Evolutionary conservation across 2,888 invertebrate species (phyloP).

Genomic region (Netelia virgata): DNA sequence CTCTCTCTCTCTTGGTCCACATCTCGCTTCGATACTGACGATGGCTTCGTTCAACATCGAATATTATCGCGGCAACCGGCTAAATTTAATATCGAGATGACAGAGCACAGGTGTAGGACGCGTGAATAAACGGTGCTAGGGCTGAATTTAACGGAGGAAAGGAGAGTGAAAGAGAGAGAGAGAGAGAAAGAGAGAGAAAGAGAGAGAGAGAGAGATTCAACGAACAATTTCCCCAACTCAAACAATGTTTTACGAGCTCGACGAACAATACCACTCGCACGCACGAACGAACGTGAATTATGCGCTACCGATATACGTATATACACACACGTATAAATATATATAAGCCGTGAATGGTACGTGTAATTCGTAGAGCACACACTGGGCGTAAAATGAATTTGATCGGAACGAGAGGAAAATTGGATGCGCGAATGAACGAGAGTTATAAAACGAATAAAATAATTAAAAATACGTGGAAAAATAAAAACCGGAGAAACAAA

Average conservation of each 20-base stretch:
- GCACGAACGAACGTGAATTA: constrained; percentile 6
- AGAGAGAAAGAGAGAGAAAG: not conserved
- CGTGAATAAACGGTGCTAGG: not conserved
- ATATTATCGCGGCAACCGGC: constrained; percentile 21
- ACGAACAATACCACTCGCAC: constrained; percentile 1
- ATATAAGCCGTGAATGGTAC: too few species aligned
- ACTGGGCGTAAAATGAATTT: not conserved
- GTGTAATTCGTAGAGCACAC: not conserved
- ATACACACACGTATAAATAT: too few species aligned
- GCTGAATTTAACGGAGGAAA: not conserved
- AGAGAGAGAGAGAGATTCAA: not conserved
- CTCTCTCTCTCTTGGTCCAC: not conserved
- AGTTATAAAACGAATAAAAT: not conserved
- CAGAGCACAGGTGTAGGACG: not conserved
- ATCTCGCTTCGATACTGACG: not conserved
- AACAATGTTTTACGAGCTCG: constrained; percentile 40
- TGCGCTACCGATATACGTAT: too few species aligned
- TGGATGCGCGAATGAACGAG: not conserved
- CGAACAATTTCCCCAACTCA: constrained; percentile 37
- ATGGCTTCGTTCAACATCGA: constrained; percentile 3
- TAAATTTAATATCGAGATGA: constrained; percentile 45
- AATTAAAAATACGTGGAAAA: not conserved
- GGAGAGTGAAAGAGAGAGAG: not conserved
- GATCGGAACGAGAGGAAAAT: not conserved
- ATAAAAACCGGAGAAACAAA: not conserved